Evolutionary conservation across 1,140 invertebrate species (phyloP), one percentile per base, ranked within the genome.

Genomic region (Ectropis grisescens): DNA sequence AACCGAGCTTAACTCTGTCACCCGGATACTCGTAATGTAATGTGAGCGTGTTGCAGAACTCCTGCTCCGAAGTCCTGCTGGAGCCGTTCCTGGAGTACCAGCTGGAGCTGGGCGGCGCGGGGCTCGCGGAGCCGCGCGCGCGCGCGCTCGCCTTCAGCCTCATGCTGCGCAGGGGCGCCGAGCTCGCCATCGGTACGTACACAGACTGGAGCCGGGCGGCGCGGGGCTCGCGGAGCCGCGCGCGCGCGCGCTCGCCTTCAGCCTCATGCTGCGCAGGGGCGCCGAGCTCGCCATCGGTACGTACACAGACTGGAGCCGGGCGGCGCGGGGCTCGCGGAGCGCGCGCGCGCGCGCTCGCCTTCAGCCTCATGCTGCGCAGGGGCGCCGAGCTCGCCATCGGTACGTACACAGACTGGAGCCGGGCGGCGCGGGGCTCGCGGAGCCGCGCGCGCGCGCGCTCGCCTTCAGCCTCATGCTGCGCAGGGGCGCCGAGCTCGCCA

Each of bases 71-170:
- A 25, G 31, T 76, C 1, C 3, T 74, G 2, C 2, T 76, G 7
- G 74, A 80, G 28, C 65, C 74, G 0, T 45, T 62, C 31, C 49
- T 51, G 1, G 74, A 80, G 26, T 80, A 80, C 33, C 75, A 80
- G 43, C 10, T 70, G 1, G 75, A 80, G 1, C 16, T 74, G 38
- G 75, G 65, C 6, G 71, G 31, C 5, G 52, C 49, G 13, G 25
- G 42, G 1, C 46, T 49, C 25, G 33, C 58, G 0, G 14, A 29
- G 2, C 48, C 43, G 9, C 52, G 27, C 4, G 9, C 54, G 1
- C 32, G 34, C 2, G 54, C 53, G 7, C n/a, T 60, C 0, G 51
- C 51, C 0, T 52, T 75, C 1, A 42, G 62, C 0, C 44, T 71
- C 0, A 10, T 35, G 4, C 34, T 79, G 1, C 41, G 60, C 25